These are phyloP conservation scores for Penaeus indicus DNA, from an alignment of 1,140 invertebrate genomes.

Conservation along the genomic window DNA sequence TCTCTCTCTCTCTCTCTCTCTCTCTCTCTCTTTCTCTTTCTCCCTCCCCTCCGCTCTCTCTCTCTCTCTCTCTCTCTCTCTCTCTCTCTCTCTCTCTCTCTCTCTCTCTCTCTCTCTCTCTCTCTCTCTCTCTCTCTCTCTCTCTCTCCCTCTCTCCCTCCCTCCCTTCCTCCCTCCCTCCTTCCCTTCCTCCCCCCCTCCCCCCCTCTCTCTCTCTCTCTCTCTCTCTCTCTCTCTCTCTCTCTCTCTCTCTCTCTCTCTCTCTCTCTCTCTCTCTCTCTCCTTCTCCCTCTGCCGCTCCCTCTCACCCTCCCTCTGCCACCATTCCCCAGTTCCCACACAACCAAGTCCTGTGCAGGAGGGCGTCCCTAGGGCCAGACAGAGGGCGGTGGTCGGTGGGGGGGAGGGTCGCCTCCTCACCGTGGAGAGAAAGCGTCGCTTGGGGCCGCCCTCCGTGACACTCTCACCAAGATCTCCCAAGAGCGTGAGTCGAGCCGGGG, in stretches of 20 bases:
- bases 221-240: neutral
- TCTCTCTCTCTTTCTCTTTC: neutral
- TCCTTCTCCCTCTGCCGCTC: neutral
- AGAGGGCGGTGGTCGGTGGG: too few relatives aligned
- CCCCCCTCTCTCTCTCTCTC: neutral
- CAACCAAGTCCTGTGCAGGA: too few relatives aligned
- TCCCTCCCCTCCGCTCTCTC: neutral
- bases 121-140: too few relatives aligned
- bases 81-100: neutral
- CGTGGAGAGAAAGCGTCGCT: too few relatives aligned
- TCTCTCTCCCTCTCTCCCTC: neutral
- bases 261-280: neutral
- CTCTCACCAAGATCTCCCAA: too few relatives aligned
- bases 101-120: neutral
- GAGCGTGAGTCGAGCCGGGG: too few relatives aligned
- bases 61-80: neutral
- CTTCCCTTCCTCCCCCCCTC: too few relatives aligned
- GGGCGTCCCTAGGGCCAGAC: too few relatives aligned
- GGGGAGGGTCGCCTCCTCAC: too few relatives aligned
- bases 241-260: neutral
- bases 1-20: neutral
- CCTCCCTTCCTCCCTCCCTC: constrained; percentile 6
- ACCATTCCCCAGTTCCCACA: too few relatives aligned
- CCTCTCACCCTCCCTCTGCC: neutral
- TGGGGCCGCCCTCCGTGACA: too few relatives aligned